Conservation (phyloP, 2,888 invertebrate genomes). For the Tryphoninae sp. region DNA sequence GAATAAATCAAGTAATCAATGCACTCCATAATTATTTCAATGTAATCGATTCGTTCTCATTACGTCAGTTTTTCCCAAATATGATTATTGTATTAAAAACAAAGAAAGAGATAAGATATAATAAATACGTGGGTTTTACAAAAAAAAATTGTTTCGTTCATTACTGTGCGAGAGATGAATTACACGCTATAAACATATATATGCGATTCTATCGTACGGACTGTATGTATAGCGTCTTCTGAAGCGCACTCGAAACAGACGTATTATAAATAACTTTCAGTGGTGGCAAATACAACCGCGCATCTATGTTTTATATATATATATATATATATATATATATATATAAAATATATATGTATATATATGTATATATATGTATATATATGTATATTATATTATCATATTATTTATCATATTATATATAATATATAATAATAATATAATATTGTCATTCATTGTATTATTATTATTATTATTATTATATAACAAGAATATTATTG, state of each 20-base stretch:
- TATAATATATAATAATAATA: too few relatives aligned
- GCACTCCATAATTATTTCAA: background rate
- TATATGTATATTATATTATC: too few relatives aligned
- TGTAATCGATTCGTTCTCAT: background rate
- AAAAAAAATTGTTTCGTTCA: conserved; percentile 60
- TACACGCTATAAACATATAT: conserved; percentile 67
- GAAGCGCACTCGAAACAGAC: conserved; percentile 67
- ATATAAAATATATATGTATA: too few relatives aligned
- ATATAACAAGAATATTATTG: too few relatives aligned
- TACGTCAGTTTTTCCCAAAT: background rate
- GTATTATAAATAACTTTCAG: conserved; percentile 76
- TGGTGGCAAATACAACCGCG: conserved; percentile 36
- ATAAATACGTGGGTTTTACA: background rate
- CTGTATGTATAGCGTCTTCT: conserved; percentile 67
- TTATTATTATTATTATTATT: too few relatives aligned
- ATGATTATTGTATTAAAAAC: background rate
- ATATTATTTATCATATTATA: too few relatives aligned
- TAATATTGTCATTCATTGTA: too few relatives aligned
- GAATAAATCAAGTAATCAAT: background rate
- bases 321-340: too few relatives aligned
- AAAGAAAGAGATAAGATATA: background rate
- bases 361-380: too few relatives aligned
- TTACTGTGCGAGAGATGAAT: conserved; percentile 63
- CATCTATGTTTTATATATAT: too few relatives aligned
- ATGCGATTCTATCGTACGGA: conserved; percentile 71